Base-by-base conservation (phyloP, 2,797 vertebrate species). In the Hirundo rustica region DNA sequence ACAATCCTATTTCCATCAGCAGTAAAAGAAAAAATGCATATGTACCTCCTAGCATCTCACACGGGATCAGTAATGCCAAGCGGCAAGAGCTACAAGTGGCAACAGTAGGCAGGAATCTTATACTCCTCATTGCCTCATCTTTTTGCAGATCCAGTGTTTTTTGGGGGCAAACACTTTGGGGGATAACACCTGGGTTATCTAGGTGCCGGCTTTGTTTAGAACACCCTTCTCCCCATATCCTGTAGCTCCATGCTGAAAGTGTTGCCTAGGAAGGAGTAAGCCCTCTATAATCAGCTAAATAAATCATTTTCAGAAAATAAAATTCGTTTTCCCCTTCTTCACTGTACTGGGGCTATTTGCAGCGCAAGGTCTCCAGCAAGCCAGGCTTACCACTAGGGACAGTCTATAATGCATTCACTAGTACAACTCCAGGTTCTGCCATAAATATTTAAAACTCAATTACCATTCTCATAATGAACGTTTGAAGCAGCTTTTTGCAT, bases 381-480 rank as follows among this genome's bases (percentile, higher is more conserved):
- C 61, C 3, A 6, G 48, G 42, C 40, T 61, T 73, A 60, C 58
- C 71, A 13, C 68, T 16, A 55, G 61, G 57, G 48, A 86, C 26
- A 88, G 32, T 19, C 53, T 55, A 11, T 22, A 65, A 87, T 42
- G 40, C 70, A 50, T 84, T 79, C 84, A 60, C 61, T 61, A 73
- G 30, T 85, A 74, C 47, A 73, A 48, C 32, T 89, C 36, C 53
- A 64, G 54, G 66, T 85, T 74, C 77, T 73, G 50, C 58, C 27
- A 68, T 85, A 92, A 93, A 89, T 85, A 91, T 79, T 92, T 91
- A 87, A 95, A 92, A 91, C 92, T 87, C 86, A 61, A 71, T 95
- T 89, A 58, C 81, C n/a, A 30, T 78, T 83, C 68, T 55, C 66
- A 42, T 48, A 87, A 62, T 44, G 82, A 92, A 57, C 0, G 1